Evolutionary conservation across 2,797 vertebrate genomes (phyloP), one percentile per base, ranked within the genome.

Genomic region (Hafferia zeledoni): DNA sequence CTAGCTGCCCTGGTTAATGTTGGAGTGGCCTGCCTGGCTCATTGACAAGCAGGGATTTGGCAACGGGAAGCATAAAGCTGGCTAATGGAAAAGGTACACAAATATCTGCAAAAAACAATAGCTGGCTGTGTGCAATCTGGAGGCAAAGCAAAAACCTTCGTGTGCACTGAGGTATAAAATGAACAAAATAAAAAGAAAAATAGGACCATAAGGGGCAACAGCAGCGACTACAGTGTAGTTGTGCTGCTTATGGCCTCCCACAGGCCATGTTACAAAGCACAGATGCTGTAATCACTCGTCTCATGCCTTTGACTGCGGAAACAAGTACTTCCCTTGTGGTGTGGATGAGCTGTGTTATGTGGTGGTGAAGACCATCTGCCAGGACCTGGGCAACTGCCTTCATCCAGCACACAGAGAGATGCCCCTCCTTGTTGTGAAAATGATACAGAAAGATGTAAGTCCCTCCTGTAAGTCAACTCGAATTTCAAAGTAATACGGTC

Each of bases 121-220:
- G 37, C 55, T 92, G 76, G 33, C 53, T 79, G 56, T 49, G 19
- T 47, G 52, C 63, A 59, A 44, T 47, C 52, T 90, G 78, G 46
- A 90, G 61, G 37, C 33, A 75, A 74, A 94, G 43, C n/a, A 81
- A 89, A 91, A 88, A 19, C 13, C n/a, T 23, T 56, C 31, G 20
- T 72, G 84, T 70, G 64, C 33, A 57, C 47, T 5, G 67, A 91
- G 53, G 83, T 81, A 79, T 49, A 79, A 94, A 96, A 92, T 53
- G 59, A 87, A 74, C 27, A 28, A 84, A 82, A 85, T 68, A 47
- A 71, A 77, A 79, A 65, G 56, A 20, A 78, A 90, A 89, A 82
- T 28, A 49, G 15, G 39, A 67, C 80, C 1, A 2, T 77, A 89
- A 89, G 94, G 72, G 60, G 50, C 72, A 79, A 53, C 76, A 77